Evolutionary conservation across 1,140 invertebrate species (phyloP).

Genomic region (Holcopasites calliopsidis): DNA sequence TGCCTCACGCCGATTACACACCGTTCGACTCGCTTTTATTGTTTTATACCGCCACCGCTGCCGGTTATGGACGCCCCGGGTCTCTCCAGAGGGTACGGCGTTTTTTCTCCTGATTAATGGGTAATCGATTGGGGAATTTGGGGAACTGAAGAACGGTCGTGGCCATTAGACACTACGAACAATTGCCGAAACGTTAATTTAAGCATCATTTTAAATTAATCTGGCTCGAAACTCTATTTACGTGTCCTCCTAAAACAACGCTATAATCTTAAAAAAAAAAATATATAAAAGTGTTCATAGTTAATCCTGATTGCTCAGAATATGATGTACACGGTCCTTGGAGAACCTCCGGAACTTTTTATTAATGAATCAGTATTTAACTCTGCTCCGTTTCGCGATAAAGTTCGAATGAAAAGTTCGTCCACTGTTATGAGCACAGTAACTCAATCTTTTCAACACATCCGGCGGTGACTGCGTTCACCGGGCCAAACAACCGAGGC

Average conservation of each 20-base stretch:
- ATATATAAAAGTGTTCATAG: no score
- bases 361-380: neutral
- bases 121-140: neutral
- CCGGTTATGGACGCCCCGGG: neutral
- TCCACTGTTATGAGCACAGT: conserved; percentile 8
- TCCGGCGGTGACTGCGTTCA: conserved; percentile 1
- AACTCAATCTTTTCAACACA: conserved; percentile 37
- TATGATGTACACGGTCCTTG: no score
- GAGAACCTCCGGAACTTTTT: neutral
- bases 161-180: no score
- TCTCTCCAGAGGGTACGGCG: neutral
- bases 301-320: no score
- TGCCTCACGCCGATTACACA: neutral
- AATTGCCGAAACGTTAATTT: no score
- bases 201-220: no score
- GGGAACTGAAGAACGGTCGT: no score
- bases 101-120: neutral
- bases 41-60: neutral
- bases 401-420: neutral
- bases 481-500: neutral
- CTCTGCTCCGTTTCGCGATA: no score
- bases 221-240: no score
- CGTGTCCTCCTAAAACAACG: no score
- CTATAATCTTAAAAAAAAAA: no score
- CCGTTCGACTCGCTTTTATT: neutral